These are phyloP conservation scores for Megalops cyprinoides DNA, from an alignment of 2,797 vertebrate species.

Conservation along the genomic window DNA sequence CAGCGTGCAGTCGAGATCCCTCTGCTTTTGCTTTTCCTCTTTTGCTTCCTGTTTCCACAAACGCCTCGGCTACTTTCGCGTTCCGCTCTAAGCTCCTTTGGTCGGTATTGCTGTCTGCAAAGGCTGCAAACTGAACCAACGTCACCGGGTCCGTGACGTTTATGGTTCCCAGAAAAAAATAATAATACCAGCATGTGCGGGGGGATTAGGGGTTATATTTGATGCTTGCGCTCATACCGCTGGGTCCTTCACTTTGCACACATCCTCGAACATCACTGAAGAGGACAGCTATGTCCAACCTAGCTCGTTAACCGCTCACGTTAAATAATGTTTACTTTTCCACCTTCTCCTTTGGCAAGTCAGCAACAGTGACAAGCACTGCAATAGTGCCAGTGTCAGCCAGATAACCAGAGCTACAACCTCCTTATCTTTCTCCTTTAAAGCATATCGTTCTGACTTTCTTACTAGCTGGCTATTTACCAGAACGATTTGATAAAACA, in stretches of 20 bases:
- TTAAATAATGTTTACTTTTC: slow-evolving; percentile 28
- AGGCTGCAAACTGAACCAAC: slow-evolving; percentile 29
- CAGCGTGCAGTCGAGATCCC: neutral
- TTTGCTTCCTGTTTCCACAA: slow-evolving; percentile 67
- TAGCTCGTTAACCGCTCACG: neutral
- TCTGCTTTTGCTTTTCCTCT: slow-evolving; percentile 14
- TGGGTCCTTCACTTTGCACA: neutral
- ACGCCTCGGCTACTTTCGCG: slow-evolving; percentile 44
- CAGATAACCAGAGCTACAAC: too few relatives aligned
- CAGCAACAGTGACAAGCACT: too few relatives aligned
- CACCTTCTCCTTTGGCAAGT: slow-evolving; percentile 21
- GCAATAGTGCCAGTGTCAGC: neutral
- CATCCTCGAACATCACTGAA: neutral
- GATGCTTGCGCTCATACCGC: neutral
- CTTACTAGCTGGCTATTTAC: neutral
- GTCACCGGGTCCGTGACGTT: slow-evolving; percentile 44
- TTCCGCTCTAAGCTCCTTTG: slow-evolving; percentile 21
- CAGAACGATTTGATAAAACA: neutral
- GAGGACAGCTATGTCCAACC: neutral
- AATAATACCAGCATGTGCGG: slow-evolving; percentile 10
- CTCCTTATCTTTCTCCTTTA: neutral
- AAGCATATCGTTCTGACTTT: neutral
- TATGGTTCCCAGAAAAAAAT: slow-evolving; percentile 12
- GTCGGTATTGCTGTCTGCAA: slow-evolving; percentile 24
- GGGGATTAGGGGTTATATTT: slow-evolving; percentile 1